Base-by-base conservation (phyloP, 1,140 invertebrate species). In the Orchesella cincta region DNA sequence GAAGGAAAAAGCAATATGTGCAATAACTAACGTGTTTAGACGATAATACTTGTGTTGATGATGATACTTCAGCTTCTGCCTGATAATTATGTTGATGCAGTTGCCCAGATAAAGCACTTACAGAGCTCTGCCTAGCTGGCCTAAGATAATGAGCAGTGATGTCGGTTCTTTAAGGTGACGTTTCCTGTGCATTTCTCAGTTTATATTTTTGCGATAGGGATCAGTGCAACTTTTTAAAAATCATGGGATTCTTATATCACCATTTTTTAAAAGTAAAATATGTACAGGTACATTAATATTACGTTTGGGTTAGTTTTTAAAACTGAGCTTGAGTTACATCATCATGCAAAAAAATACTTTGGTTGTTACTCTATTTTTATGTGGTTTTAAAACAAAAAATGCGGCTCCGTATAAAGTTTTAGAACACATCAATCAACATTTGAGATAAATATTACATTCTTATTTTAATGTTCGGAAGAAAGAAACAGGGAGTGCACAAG, bases 81-180 rank as follows among this genome's bases (percentile, higher is more conserved):
- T 57, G 14, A 57, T 57, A 57, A 57, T 57, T 57, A 57, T 57
- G 52, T n/a, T 57, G 14, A 57, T 57, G 23, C 52, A 46, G 39
- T 18, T 46, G 5, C 39, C 39, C 5, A 46, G 39, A 46, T 8
- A 18, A 18, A 46, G 39, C 39, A 46, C 39, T 18, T 46, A 46
- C 18, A 46, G 18, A 46, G 5, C 5, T 18, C 18, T 46, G 39
- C 39, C 18, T 46, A 46, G 39, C 39, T 8, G 20, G n/a, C n/a
- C n/a, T 18, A 67, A 67, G 62, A 67, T 67, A 67, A 67, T 67
- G 62, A 67, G 62, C 62, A 31, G 8, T 67, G 62, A 67, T 31
- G 62, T 67, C 62, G 62, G 62, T 67, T 67, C 62, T 67, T 67
- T 33, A 67, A 67, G 62, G 62, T 67, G 62, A 67, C 62, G 62